phyloP scores from a whole-genome alignment of 2,797 vertebrate genomes.

The Pitangus sulphuratus region DNA sequence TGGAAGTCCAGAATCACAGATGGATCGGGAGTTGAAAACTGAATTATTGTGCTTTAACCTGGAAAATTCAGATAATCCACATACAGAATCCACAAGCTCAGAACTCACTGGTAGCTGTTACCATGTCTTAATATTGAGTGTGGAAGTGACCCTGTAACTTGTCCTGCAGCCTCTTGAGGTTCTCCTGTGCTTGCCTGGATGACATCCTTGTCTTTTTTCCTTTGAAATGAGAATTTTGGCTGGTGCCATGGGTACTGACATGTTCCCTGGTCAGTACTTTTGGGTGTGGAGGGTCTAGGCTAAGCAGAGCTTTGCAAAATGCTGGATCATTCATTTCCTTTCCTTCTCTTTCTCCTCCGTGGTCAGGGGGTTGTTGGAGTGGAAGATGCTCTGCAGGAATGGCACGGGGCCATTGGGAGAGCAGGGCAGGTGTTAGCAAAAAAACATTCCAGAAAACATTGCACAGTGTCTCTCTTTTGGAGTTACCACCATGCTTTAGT shows the following conservation, averaged over 20 bases:
- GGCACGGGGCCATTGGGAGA: not conserved
- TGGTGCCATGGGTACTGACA: rapidly evolving
- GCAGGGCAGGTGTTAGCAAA: rapidly evolving
- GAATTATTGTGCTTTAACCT: not conserved
- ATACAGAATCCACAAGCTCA: not conserved
- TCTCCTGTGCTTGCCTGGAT: not conserved
- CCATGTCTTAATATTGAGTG: not conserved
- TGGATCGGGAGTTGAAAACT: not conserved
- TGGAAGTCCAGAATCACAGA: not conserved
- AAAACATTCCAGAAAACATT: not conserved
- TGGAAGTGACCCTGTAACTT: not conserved
- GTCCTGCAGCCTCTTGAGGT: not conserved
- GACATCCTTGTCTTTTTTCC: not conserved
- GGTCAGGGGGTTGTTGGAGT: rapidly evolving
- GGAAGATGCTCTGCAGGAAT: not conserved
- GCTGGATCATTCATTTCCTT: not conserved
- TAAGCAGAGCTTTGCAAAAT: not conserved
- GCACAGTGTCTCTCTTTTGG: not conserved
- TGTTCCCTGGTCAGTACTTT: not conserved
- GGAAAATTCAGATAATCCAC: not conserved
- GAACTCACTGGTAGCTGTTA: not conserved
- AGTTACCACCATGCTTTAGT: not conserved
- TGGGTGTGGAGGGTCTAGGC: not conserved
- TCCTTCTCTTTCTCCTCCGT: not conserved
- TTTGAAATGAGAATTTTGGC: not conserved